Base-by-base conservation (phyloP, 1,140 invertebrate genomes). In the Lysiphlebus fabarum region DNA sequence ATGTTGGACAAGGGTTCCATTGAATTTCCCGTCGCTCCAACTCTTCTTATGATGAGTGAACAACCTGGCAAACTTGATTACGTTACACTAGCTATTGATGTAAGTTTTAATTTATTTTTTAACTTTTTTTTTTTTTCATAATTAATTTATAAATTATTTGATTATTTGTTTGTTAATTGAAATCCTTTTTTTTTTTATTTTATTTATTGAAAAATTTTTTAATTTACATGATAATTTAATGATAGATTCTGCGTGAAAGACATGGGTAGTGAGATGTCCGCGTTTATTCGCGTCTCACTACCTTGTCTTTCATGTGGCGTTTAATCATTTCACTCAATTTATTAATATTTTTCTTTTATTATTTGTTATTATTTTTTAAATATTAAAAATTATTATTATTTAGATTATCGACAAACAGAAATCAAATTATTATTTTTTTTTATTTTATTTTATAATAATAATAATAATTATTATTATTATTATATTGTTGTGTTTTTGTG, bases 241-340 rank as follows among this genome's bases (percentile, higher is more conserved):
- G 47, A 56, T 66, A 68, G 54, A 70, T 76, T 78, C 77, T 64
- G 67, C 71, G 73, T 92, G 91, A 93, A 92, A 92, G 91, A 93
- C 91, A 92, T 91, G 90, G 90, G 91, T 93, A 93, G 90, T 93
- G 91, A 93, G 90, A 92, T 92, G 90, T 85, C 82, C 78, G 67
- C 66, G 70, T 47, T 67, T 73, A 70, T 72, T 55, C 72, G 77
- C 86, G 84, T 90, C 90, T 93, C 90, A 90, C 90, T 93, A 92
- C 86, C 88, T 90, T 93, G 91, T 93, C 90, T 92, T 93, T 92
- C 90, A 89, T 87, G 85, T 76, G 75, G 83, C 74, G 73, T 73
- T 68, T 64, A 73, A 65, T 51, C 6, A 45, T 56, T n/a, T 14
- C 14, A 14, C 59, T 44, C 56, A 36, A 26, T 14, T 53, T 12